Conservation (phyloP, 2,113 vertebrate genomes). For the Bubo scandiacus region DNA sequence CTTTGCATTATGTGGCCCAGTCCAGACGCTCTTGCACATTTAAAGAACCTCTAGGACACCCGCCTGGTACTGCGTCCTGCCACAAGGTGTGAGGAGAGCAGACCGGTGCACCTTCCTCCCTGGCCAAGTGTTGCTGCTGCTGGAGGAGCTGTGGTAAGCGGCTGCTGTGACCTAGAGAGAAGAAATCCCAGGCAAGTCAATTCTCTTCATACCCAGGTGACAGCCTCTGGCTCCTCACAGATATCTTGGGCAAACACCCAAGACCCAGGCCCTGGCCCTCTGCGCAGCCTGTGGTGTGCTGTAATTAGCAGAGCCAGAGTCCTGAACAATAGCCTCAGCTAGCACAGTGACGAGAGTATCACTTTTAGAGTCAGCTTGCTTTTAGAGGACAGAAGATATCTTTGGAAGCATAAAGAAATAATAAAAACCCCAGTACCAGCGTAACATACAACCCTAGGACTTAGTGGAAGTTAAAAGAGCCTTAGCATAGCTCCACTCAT, state of each 20-base stretch:
- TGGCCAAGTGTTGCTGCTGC: neutral
- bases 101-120: neutral
- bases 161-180: neutral
- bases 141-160: neutral
- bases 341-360: neutral
- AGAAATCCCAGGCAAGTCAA: neutral
- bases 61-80: rapidly evolving
- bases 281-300: neutral
- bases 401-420: neutral
- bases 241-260: neutral
- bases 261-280: neutral
- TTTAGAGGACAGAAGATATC: neutral
- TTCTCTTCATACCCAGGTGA: neutral
- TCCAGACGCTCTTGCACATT: neutral
- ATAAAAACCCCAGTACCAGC: rapidly evolving
- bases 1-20: neutral
- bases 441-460: neutral
- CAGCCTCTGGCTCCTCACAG: neutral
- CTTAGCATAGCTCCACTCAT: neutral
- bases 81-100: neutral
- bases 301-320: neutral
- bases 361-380: neutral
- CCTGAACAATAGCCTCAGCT: neutral
- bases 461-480: neutral
- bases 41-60: neutral